Conservation (phyloP, 2,797 vertebrate genomes). For the Lycodopsis pacificus region DNA sequence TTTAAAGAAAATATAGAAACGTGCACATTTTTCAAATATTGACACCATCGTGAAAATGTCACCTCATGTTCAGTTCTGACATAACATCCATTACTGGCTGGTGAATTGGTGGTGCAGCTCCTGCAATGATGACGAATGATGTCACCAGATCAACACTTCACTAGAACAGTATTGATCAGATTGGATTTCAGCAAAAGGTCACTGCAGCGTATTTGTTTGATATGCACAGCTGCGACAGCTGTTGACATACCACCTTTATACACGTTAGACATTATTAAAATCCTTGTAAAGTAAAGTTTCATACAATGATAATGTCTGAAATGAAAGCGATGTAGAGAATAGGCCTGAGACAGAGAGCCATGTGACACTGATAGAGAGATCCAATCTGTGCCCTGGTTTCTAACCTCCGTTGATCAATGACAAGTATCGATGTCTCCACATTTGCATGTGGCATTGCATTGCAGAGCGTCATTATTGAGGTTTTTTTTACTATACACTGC, state of each 20-base stretch:
- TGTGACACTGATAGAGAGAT: slow-evolving; percentile 60
- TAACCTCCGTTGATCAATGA: slow-evolving; percentile 75
- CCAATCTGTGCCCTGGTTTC: slow-evolving; percentile 77
- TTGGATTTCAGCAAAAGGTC: slow-evolving; percentile 34
- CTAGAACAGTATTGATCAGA: slow-evolving; percentile 55
- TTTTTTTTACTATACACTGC: slow-evolving; percentile 38
- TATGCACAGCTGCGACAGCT: neutral
- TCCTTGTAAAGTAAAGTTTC: slow-evolving; percentile 1
- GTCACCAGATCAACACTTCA: slow-evolving; percentile 44
- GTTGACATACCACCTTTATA: neutral
- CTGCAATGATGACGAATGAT: slow-evolving; percentile 24
- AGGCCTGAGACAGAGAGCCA: slow-evolving; percentile 30
- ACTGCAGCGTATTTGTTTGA: slow-evolving; percentile 6
- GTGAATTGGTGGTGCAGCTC: slow-evolving; percentile 10
- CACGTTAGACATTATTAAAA: slow-evolving; percentile 14
- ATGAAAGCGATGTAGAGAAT: slow-evolving; percentile 25
- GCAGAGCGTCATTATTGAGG: slow-evolving; percentile 23
- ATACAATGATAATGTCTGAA: slow-evolving; percentile 20
- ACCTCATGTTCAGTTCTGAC: slow-evolving; percentile 1
- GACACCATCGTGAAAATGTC: neutral
- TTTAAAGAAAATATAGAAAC: neutral
- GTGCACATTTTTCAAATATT: neutral
- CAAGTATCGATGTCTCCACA: slow-evolving; percentile 74
- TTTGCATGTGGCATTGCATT: slow-evolving; percentile 60
- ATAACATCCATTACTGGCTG: slow-evolving; percentile 14